Percentiles rank a stretch among this genome's conserved stretches.
These are phyloP conservation scores for Tricholaema leucomelas DNA, from an alignment of 2,113 vertebrate species.

Conservation along the genomic window DNA sequence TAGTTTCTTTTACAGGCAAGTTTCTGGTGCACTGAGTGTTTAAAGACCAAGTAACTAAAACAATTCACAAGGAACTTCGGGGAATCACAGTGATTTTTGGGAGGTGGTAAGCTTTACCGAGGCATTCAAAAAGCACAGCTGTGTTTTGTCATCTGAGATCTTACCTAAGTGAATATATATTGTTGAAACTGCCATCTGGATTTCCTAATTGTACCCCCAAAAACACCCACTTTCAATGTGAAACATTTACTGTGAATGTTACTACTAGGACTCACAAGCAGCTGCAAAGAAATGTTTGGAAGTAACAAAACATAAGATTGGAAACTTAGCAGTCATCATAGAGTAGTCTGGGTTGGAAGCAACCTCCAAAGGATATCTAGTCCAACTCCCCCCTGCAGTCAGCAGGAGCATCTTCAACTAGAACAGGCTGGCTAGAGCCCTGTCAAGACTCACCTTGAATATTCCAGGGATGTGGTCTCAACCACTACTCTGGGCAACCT, in stretches of 20 bases:
- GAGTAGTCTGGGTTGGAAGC: no score
- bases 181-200: background rate
- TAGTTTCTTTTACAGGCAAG: background rate
- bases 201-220: background rate
- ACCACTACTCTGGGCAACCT: no score
- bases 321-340: background rate
- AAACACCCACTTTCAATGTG: background rate
- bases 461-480: no score
- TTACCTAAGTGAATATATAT: background rate
- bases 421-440: no score
- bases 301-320: background rate
- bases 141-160: background rate
- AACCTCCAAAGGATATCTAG: no score
- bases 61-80: background rate
- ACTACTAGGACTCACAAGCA: background rate
- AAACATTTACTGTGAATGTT: background rate
- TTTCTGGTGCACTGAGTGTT: background rate
- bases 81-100: background rate
- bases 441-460: no score
- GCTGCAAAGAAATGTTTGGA: background rate
- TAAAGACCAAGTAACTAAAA: slow-evolving; percentile 19
- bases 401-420: no score
- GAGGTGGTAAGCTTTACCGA: background rate
- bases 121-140: background rate
- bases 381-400: no score